Conservation (phyloP, 2,113 vertebrate species). For the Sinocyclocheilus anshuiensis region DNA sequence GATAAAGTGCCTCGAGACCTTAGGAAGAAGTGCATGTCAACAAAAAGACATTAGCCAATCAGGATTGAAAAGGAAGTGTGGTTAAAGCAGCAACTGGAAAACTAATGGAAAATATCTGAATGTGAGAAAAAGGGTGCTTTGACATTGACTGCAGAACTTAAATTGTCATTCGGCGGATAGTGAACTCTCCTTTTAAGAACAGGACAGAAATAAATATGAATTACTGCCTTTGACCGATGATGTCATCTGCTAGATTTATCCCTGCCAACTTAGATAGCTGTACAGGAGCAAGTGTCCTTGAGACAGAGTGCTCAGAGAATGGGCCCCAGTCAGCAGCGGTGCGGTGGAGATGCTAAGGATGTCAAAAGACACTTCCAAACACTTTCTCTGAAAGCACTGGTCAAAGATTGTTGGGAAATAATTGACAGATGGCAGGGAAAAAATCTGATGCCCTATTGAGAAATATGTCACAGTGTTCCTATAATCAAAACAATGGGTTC, state of each 20-base stretch:
- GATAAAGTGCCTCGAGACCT: conserved; percentile 18
- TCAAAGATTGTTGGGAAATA: background rate
- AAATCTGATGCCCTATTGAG: background rate
- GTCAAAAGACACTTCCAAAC: conserved; percentile 51
- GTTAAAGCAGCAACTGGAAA: background rate
- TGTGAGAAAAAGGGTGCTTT: conserved; percentile 40
- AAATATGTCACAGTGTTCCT: conserved; percentile 10
- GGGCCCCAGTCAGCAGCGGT: conserved; percentile 63
- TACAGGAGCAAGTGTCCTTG: conserved; percentile 76
- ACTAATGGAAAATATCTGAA: conserved; percentile 27
- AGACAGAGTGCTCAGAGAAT: conserved; percentile 66
- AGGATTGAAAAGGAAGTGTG: background rate
- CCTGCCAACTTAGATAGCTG: conserved; percentile 70
- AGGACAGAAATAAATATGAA: conserved; percentile 76
- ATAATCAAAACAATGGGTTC: conserved; percentile 9
- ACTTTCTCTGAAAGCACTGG: conserved; percentile 30
- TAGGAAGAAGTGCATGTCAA: background rate
- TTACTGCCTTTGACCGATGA: conserved; percentile 72
- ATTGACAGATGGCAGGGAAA: conserved; percentile 15
- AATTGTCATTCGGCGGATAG: conserved; percentile 53
- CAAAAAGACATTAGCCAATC: background rate
- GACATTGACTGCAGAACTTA: conserved; percentile 47
- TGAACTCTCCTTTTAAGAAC: conserved; percentile 67
- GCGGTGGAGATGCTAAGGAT: conserved; percentile 68
- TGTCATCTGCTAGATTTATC: conserved; percentile 76